A percentile compares a stretch with the other conserved stretches of the same genome.
These are phyloP conservation scores for Axinella damicornis DNA, from an alignment of 37 sponge, comb jelly and placozoan species.

Conservation along the genomic window DNA sequence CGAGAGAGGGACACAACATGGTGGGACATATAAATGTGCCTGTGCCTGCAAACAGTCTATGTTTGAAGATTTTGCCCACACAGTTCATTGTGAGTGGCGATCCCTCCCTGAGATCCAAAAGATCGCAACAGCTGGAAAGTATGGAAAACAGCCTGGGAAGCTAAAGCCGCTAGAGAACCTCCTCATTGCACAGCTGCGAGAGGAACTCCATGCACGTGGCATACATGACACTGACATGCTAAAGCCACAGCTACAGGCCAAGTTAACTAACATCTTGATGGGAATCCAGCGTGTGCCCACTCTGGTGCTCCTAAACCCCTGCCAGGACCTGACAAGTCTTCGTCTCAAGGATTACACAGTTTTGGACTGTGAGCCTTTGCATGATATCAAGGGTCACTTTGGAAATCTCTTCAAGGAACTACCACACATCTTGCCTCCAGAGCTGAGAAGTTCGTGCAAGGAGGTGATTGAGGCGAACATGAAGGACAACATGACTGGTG, in stretches of 20 bases:
- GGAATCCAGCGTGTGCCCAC: not conserved
- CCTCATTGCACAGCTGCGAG: not conserved
- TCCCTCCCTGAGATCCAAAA: not conserved
- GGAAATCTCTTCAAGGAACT: not conserved
- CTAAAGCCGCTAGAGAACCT: slow-evolving; percentile 23
- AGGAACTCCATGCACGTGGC: slow-evolving; percentile 1
- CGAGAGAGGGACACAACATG: slow-evolving; percentile 45
- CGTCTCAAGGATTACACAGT: not conserved
- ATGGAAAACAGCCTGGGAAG: slow-evolving; percentile 7
- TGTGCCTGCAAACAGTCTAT: not conserved
- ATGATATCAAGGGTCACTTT: slow-evolving; percentile 19
- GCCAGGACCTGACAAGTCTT: not conserved
- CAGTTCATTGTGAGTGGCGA: slow-evolving; percentile 9
- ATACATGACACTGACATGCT: not conserved
- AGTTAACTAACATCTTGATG: not conserved
- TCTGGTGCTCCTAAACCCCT: not conserved
- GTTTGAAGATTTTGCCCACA: slow-evolving; percentile 26
- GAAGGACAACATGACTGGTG: slow-evolving; percentile 12
- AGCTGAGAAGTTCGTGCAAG: not conserved
- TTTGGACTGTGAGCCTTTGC: slow-evolving; percentile 11
- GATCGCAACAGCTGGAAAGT: slow-evolving; percentile 17
- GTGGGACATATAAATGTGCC: slow-evolving; percentile 37
- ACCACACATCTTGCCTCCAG: slow-evolving; percentile 6
- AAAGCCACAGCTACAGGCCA: no score
- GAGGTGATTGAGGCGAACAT: not conserved